Conservation (phyloP, 2,888 invertebrate genomes). For the Hyposoter didymator region DNA sequence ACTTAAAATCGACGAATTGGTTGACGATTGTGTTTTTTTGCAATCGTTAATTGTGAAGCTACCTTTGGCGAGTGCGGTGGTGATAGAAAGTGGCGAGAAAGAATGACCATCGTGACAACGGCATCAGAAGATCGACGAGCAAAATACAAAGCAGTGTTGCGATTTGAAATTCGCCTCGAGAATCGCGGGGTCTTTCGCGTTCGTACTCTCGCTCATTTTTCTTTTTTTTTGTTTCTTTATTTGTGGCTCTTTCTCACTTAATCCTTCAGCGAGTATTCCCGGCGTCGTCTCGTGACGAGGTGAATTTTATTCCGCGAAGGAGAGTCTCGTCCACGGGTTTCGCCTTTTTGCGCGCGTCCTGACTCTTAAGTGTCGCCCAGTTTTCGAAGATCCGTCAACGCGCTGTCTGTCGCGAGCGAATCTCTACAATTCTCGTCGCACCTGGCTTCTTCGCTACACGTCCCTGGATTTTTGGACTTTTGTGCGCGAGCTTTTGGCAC, state of each 20-base stretch:
- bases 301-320: constrained; percentile 74
- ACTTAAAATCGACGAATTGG: not conserved
- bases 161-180: constrained; percentile 73
- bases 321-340: constrained; percentile 70
- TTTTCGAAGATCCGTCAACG: constrained; percentile 72
- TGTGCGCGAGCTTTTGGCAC: constrained; percentile 38
- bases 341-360: constrained; percentile 72
- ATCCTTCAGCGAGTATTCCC: constrained; percentile 30
- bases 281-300: constrained; percentile 67
- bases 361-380: constrained; percentile 80
- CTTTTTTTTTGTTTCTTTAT: constrained; percentile 70
- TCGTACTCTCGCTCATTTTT: constrained; percentile 59
- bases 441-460: not conserved
- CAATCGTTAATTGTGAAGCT: constrained; percentile 44
- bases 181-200: constrained; percentile 64
- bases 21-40: not conserved
- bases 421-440: constrained; percentile 46
- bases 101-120: constrained; percentile 58
- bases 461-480: constrained; percentile 4
- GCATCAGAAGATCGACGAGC: constrained; percentile 66
- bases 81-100: constrained; percentile 71
- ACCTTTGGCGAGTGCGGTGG: constrained; percentile 37
- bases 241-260: constrained; percentile 42
- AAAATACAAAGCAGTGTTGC: constrained; percentile 73
- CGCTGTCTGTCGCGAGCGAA: constrained; percentile 25